Conservation (phyloP, 2,113 vertebrate genomes). For the Pygoscelis adeliae region DNA sequence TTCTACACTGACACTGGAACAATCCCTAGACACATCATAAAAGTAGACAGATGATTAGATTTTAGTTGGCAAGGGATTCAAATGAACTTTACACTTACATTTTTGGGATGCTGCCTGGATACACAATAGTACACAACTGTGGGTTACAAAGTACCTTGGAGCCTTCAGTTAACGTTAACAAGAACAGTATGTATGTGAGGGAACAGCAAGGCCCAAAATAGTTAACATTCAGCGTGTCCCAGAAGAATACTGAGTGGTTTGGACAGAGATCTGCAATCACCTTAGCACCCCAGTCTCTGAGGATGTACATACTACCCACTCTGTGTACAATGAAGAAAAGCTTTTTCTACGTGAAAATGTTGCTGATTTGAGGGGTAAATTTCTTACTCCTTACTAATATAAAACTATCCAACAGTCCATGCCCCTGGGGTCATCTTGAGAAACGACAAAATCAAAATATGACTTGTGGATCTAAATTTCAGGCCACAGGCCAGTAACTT, state of each 20-base stretch:
- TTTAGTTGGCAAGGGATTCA: slow-evolving; percentile 26
- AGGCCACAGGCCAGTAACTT: neutral
- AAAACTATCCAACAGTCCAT: neutral
- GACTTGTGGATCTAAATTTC: neutral
- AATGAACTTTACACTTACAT: neutral
- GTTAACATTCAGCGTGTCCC: neutral
- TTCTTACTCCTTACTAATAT: neutral
- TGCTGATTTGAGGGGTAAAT: neutral
- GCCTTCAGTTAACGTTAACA: neutral
- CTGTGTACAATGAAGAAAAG: neutral
- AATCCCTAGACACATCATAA: slow-evolving; percentile 40
- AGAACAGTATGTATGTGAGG: neutral
- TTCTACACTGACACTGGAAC: slow-evolving; percentile 7
- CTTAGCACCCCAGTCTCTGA: neutral
- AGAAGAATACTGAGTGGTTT: neutral
- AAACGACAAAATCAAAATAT: neutral
- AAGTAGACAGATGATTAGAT: slow-evolving; percentile 50
- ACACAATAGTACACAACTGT: neutral
- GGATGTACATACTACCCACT: neutral
- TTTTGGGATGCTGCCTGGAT: slow-evolving; percentile 56
- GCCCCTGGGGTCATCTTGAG: neutral
- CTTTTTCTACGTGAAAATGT: neutral
- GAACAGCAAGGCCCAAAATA: slow-evolving; percentile 33
- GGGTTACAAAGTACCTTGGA: slow-evolving; percentile 39
- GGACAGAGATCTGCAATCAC: neutral